Percentiles rank a stretch among this genome's conserved stretches.
Conservation (phyloP, 2,797 vertebrate genomes). For the Aldrovandia affinis region DNA sequence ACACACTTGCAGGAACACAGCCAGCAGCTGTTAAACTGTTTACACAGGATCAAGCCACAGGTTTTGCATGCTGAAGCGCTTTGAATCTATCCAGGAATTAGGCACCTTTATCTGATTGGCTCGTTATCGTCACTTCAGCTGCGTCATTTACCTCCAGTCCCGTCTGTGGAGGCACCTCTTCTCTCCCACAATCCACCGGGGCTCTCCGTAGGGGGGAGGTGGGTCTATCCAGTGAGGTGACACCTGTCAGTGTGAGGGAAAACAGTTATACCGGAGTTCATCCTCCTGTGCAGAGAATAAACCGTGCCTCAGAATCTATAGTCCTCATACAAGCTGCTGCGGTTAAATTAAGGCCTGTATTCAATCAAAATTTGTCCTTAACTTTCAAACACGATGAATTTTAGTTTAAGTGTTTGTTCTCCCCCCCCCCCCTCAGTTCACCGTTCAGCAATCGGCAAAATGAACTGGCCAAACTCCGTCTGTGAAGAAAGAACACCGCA, state of each 20-base stretch:
- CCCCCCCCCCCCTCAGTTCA: too few species aligned
- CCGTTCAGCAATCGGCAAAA: too few species aligned
- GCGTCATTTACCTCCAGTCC: background rate
- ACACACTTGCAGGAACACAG: background rate
- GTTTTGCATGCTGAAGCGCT: constrained; percentile 20
- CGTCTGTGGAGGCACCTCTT: background rate
- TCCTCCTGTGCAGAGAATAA: too few species aligned
- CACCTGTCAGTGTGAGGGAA: background rate
- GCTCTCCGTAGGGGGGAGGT: background rate
- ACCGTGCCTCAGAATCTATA: too few species aligned
- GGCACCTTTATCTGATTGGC: background rate
- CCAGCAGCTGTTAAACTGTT: constrained; percentile 19
- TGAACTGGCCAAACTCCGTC: too few species aligned
- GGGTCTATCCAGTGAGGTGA: background rate
- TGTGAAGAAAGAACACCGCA: too few species aligned
- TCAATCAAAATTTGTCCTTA: too few species aligned
- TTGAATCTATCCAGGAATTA: constrained; percentile 23
- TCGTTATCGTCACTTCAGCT: background rate
- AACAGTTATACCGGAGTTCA: too few species aligned
- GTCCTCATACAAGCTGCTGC: too few species aligned
- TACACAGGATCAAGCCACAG: constrained; percentile 3
- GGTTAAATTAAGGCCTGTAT: too few species aligned
- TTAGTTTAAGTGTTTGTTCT: too few species aligned
- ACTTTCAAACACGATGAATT: too few species aligned
- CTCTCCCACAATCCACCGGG: background rate